Evolutionary conservation across 2,113 vertebrate genomes (phyloP), one percentile per base, ranked within the genome.

Genomic region (Etheostoma spectabile): DNA sequence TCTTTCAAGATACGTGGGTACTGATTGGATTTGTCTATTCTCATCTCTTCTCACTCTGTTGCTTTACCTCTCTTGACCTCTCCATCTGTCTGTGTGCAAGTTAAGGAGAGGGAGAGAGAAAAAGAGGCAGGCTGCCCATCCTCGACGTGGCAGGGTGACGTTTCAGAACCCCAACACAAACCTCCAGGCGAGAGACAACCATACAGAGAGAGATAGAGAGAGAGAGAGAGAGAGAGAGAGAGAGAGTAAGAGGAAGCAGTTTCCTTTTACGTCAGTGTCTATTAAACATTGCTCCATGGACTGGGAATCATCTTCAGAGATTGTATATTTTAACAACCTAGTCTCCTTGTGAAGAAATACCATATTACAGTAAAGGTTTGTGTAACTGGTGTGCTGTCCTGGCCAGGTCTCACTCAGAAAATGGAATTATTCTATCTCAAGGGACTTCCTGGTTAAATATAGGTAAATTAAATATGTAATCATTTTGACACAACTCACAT

Each of bases 61-160:
- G 51, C 30, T 10, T 89, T 85, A 88, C 90, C 91, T 89, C 81
- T 38, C 3, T 6, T 90, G 91, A 93, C 87, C 92, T 86, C 92
- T 86, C 80, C 18, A 4, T 49, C 52, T 33, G 15, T 51, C 8
- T 45, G n/a, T 15, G 22, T 55, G 63, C 21, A 10, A 48, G 65
- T 35, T 46, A 22, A 15, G 6, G 24, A 42, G 65, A 30, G 24
- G 14, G 70, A 33, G 45, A 73, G 56, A 35, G 60, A 49, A 63
- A 65, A 4, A 63, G 61, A 85, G 85, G 77, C 77, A 71, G 77
- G 27, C 68, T 33, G 72, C 77, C 74, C 61, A 38, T 85, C 76
- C 77, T 91, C 92, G 64, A 93, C 92, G 92, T 93, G 92, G 92
- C 92, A 93, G 86, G 86, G 83, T 90, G 91, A 92, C 90, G 91